Conservation (phyloP, 2,888 invertebrate species). For the Apodemia zela region DNA sequence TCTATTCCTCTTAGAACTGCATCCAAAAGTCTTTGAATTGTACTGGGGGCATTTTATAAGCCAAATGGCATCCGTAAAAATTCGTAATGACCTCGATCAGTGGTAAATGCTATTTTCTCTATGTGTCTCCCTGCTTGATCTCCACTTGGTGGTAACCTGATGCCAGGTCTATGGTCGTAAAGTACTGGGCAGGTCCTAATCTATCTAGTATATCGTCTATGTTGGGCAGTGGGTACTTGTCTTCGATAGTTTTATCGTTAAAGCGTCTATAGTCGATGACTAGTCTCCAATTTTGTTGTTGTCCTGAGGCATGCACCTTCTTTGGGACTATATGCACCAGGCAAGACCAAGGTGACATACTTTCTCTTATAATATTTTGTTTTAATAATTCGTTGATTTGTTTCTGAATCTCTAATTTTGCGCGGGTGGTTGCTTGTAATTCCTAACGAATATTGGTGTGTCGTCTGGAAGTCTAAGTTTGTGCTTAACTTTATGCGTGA, state of each 20-base stretch:
- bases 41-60: too few species aligned
- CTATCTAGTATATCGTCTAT: too few species aligned
- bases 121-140: too few species aligned
- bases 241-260: constrained; percentile 9
- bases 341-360: constrained; percentile 33
- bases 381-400: constrained; percentile 32
- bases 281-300: constrained; percentile 4
- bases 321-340: not conserved
- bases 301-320: not conserved
- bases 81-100: too few species aligned
- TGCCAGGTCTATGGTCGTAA: too few species aligned
- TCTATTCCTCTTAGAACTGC: too few species aligned
- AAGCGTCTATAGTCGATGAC: not conserved
- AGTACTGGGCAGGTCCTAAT: too few species aligned
- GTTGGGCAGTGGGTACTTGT: not conserved
- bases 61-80: too few species aligned
- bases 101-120: too few species aligned
- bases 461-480: constrained; percentile 37
- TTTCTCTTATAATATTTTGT: constrained; percentile 32
- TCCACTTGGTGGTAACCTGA: too few species aligned
- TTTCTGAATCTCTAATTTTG: constrained; percentile 21
- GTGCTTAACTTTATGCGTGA: constrained; percentile 42
- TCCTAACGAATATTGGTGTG: constrained; percentile 31
- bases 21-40: too few species aligned
- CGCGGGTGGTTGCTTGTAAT: constrained; percentile 27